A percentile compares a stretch with the other conserved stretches of the same genome.
phyloP scores from a whole-genome alignment of 2,888 invertebrate genomes.

The Aplocera efformata region DNA sequence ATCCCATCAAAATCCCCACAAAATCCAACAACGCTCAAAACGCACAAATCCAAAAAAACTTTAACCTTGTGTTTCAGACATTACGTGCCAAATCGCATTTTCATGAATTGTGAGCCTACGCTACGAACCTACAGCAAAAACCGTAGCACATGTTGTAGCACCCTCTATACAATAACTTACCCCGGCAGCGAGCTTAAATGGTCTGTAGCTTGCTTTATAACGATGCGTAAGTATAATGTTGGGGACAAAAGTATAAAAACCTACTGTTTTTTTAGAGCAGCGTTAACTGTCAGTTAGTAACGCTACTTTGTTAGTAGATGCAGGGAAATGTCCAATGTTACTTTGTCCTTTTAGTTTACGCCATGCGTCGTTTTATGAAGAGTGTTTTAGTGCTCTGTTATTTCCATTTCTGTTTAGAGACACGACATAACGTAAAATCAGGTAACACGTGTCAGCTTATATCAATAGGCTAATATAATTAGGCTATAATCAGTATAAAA shows the following conservation, averaged over 20 bases:
- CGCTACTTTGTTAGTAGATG: conserved; percentile 26
- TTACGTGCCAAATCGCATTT: neutral
- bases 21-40: too few species aligned
- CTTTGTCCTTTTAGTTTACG: conserved; percentile 20
- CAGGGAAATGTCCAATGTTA: conserved; percentile 19
- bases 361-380: conserved; percentile 13
- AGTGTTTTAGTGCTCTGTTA: conserved; percentile 4
- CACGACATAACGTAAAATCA: too few species aligned
- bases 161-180: conserved; percentile 52
- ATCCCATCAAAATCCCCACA: too few species aligned
- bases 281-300: conserved; percentile 38
- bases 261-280: conserved; percentile 41
- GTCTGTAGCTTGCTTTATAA: conserved; percentile 55
- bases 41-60: too few species aligned
- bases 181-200: conserved; percentile 50
- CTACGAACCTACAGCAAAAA: conserved; percentile 4
- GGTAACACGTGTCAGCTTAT: too few species aligned
- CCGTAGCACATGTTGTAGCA: conserved; percentile 23
- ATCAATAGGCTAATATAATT: too few species aligned
- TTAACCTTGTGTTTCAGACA: too few species aligned
- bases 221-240: conserved; percentile 46
- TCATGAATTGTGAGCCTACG: neutral
- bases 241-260: conserved; percentile 34
- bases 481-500: too few species aligned
- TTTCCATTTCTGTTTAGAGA: neutral